A percentile compares a stretch with the other conserved stretches of the same genome.
phyloP scores from a whole-genome alignment of 2,888 invertebrate genomes.

The Ennomos erosarius region DNA sequence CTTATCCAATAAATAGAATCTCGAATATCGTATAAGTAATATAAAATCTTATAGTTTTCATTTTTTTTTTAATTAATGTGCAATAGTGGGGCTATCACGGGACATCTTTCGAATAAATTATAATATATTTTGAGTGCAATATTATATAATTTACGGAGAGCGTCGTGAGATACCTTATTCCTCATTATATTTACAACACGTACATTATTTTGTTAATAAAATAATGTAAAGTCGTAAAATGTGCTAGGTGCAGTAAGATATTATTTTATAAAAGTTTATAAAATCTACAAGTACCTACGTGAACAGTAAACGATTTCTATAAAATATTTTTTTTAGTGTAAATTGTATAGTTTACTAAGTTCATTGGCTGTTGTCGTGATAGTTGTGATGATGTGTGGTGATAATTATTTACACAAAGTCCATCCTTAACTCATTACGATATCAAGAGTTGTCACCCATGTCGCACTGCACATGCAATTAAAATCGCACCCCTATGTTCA shows the following conservation, averaged over 20 bases:
- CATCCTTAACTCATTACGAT: background rate
- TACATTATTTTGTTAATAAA: constrained; percentile 23
- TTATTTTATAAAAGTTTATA: constrained; percentile 20
- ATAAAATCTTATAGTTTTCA: constrained; percentile 46
- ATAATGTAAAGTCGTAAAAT: constrained; percentile 32
- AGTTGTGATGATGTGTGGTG: background rate
- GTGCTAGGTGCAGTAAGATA: constrained; percentile 30
- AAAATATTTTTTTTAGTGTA: constrained; percentile 15
- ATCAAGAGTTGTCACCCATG: constrained; percentile 2
- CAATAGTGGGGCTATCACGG: constrained; percentile 30
- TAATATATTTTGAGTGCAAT: constrained; percentile 13
- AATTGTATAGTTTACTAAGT: constrained; percentile 25
- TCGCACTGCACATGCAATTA: too few relatives aligned
- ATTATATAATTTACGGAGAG: constrained; percentile 30
- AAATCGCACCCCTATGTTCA: too few relatives aligned
- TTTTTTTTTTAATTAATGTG: constrained; percentile 23
- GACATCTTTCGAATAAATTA: constrained; percentile 27
- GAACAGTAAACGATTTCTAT: constrained; percentile 12
- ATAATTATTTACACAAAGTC: constrained; percentile 7
- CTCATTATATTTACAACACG: constrained; percentile 28
- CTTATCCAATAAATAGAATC: constrained; percentile 43
- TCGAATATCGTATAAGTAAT: constrained; percentile 50
- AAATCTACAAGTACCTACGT: constrained; percentile 19
- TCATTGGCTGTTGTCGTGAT: constrained; percentile 2
- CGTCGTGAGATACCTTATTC: constrained; percentile 33